A percentile compares a stretch with the other conserved stretches of the same genome.
These are phyloP conservation scores for Scaptomyza cyrtandrae DNA, from an alignment of 2,888 invertebrate genomes.

Conservation along the genomic window DNA sequence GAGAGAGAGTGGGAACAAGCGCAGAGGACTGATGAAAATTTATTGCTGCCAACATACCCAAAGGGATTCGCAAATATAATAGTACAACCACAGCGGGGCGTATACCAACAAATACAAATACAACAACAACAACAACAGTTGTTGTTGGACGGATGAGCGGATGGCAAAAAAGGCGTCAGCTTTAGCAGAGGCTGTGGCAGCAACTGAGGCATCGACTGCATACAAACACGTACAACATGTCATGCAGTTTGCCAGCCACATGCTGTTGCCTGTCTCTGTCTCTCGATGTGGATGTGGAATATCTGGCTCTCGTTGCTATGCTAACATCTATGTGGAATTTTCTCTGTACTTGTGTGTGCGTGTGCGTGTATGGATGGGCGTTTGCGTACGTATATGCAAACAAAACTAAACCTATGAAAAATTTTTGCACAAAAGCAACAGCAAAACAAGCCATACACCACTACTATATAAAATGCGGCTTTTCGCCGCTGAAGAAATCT, in stretches of 20 bases:
- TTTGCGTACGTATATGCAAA: slow-evolving; percentile 32
- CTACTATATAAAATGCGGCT: slow-evolving; percentile 71
- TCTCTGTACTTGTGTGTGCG: slow-evolving; percentile 7
- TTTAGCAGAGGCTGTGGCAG: slow-evolving; percentile 1
- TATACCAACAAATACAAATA: slow-evolving; percentile 38
- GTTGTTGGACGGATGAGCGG: slow-evolving; percentile 56
- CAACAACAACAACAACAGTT: no score
- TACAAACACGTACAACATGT: slow-evolving; percentile 73
- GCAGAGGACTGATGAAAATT: slow-evolving; percentile 75
- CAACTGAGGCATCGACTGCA: slow-evolving; percentile 45
- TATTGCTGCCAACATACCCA: slow-evolving; percentile 78
- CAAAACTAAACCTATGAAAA: slow-evolving; percentile 72
- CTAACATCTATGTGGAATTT: slow-evolving; percentile 39
- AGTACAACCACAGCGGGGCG: slow-evolving; percentile 62
- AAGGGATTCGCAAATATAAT: slow-evolving; percentile 80
- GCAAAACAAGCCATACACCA: slow-evolving; percentile 53
- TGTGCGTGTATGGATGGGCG: slow-evolving; percentile 30
- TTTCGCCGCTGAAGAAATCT: slow-evolving; percentile 59
- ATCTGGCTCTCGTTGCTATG: slow-evolving; percentile 27
- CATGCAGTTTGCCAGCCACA: slow-evolving; percentile 52
- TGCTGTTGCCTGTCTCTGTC: slow-evolving; percentile 18
- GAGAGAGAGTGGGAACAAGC: not conserved
- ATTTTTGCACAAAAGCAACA: slow-evolving; percentile 65
- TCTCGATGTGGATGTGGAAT: slow-evolving; percentile 15
- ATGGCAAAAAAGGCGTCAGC: slow-evolving; percentile 51